Percentiles rank a stretch among this genome's conserved stretches.
Conservation (phyloP, 2,888 invertebrate genomes). For the Phragmatobia fuliginosa region DNA sequence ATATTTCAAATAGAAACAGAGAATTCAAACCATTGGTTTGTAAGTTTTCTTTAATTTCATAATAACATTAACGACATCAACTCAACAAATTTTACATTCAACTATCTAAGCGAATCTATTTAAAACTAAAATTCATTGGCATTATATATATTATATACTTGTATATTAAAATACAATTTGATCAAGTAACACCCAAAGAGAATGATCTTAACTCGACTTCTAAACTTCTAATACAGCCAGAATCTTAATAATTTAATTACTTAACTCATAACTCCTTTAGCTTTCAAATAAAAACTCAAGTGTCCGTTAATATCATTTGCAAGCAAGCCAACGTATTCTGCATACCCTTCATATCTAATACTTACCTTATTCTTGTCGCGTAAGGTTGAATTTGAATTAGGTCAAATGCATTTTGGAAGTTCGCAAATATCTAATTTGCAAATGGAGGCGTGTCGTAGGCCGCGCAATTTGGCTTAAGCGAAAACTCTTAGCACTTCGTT, state of each 20-base stretch:
- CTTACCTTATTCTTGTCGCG: conserved; percentile 27
- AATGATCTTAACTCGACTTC: conserved; percentile 5
- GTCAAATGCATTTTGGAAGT: conserved; percentile 38
- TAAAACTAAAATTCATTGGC: neutral
- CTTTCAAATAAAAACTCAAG: conserved; percentile 54
- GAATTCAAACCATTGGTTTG: too few relatives aligned
- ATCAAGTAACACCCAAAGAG: neutral
- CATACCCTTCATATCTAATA: conserved; percentile 3
- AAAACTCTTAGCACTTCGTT: conserved; percentile 72
- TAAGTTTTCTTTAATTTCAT: too few relatives aligned
- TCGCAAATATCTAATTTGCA: conserved; percentile 79
- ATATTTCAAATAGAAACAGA: too few relatives aligned
- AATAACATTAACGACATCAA: too few relatives aligned
- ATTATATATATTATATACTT: too few relatives aligned
- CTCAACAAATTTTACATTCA: too few relatives aligned
- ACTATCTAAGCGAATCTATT: neutral
- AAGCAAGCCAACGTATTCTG: conserved; percentile 44
- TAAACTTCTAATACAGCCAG: conserved; percentile 18
- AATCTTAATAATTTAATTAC: conserved; percentile 54
- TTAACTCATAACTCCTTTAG: conserved; percentile 51
- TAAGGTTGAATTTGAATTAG: conserved; percentile 47
- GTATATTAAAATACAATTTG: neutral
- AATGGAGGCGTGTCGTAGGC: conserved; percentile 83
- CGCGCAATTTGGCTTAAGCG: conserved; percentile 81
- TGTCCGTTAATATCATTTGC: conserved; percentile 57